These are phyloP conservation scores for Odocoileus hemionus DNA, from an alignment of 2,113 vertebrate genomes.

Conservation along the genomic window DNA sequence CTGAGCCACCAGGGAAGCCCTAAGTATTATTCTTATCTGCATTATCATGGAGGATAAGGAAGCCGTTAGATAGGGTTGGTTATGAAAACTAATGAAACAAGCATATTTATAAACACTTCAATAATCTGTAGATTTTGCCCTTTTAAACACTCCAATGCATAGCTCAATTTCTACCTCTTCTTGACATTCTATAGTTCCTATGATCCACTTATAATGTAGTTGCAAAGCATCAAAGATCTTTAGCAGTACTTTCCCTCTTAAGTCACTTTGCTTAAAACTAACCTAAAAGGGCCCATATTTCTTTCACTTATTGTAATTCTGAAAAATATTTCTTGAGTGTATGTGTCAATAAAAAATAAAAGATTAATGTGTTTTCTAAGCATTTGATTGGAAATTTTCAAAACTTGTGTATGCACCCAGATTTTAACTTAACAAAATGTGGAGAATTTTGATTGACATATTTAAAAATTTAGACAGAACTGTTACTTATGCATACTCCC, in stretches of 20 bases:
- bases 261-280: neutral
- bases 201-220: neutral
- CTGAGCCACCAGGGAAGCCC: neutral
- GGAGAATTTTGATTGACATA: neutral
- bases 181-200: neutral
- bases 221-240: neutral
- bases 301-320: neutral
- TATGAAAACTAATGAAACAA: neutral
- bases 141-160: neutral
- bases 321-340: neutral
- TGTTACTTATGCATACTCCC: neutral
- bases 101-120: neutral
- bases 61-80: neutral
- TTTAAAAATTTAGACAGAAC: neutral
- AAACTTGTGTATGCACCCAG: neutral
- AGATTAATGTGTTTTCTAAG: conserved; percentile 1
- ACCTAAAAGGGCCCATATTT: neutral
- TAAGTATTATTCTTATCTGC: neutral
- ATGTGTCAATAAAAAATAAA: neutral
- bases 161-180: neutral
- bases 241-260: neutral
- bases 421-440: neutral
- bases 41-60: neutral
- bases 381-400: neutral
- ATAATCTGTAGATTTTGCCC: neutral